Conservation (phyloP, 2,888 invertebrate species). For the Lasioglossum oenotherae region DNA sequence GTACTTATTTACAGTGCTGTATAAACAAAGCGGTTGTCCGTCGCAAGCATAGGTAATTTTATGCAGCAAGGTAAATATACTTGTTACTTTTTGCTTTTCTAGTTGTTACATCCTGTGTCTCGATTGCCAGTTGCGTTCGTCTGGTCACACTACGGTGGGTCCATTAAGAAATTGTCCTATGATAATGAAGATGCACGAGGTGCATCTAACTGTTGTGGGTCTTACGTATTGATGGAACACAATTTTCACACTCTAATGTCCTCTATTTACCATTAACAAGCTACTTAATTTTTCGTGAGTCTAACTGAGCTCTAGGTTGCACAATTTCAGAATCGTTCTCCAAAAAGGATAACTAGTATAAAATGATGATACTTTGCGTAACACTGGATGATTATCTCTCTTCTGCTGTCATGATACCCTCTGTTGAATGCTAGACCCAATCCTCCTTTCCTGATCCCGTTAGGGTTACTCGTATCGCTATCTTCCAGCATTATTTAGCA, state of each 20-base stretch:
- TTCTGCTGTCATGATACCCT: not conserved
- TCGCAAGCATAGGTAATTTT: too few relatives aligned
- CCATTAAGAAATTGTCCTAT: too few relatives aligned
- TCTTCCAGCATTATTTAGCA: not conserved
- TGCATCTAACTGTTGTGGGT: too few relatives aligned
- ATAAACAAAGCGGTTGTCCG: too few relatives aligned
- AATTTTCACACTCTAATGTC: too few relatives aligned
- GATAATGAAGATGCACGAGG: too few relatives aligned
- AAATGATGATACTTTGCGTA: not conserved
- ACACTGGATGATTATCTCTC: not conserved
- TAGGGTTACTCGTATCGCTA: not conserved
- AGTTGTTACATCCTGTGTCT: too few relatives aligned
- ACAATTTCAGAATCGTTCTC: not conserved
- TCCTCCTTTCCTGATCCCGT: conserved; percentile 1
- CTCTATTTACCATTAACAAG: not conserved
- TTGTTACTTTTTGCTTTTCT: too few relatives aligned
- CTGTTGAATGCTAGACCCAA: not conserved
- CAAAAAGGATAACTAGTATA: not conserved
- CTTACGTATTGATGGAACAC: too few relatives aligned
- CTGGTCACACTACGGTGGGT: too few relatives aligned
- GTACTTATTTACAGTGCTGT: not conserved
- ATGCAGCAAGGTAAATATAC: too few relatives aligned
- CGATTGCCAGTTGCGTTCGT: too few relatives aligned
- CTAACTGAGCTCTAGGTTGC: not conserved
- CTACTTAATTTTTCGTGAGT: not conserved